phyloP scores from a whole-genome alignment of 2,113 vertebrate species.

The Podocnemis expansa region DNA sequence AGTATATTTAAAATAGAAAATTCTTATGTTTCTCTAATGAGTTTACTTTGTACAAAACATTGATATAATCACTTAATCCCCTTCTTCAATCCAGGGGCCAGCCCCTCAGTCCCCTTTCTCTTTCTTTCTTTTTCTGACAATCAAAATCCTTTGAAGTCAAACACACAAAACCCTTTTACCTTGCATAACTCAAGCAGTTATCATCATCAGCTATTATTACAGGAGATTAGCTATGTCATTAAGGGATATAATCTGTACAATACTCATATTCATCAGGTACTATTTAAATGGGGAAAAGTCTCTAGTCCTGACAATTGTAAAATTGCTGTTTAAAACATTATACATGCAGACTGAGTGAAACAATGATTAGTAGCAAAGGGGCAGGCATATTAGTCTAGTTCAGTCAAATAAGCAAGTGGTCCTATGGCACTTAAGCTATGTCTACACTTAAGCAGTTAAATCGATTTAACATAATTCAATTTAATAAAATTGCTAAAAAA shows the following conservation, averaged over 20 bases:
- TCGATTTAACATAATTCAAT: too few relatives aligned
- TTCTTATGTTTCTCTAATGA: constrained; percentile 64
- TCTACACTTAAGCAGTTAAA: too few relatives aligned
- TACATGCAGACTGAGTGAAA: neutral
- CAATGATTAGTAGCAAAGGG: too few relatives aligned
- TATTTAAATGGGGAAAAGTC: constrained; percentile 66
- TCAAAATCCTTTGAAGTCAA: constrained; percentile 46
- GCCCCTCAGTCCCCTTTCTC: constrained; percentile 32
- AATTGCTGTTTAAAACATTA: constrained; percentile 29
- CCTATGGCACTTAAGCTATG: too few relatives aligned
- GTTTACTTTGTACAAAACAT: constrained; percentile 44
- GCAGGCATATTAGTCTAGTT: too few relatives aligned
- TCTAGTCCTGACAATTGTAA: constrained; percentile 29
- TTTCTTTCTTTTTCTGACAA: constrained; percentile 29
- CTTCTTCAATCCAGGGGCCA: constrained; percentile 56
- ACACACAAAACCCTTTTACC: constrained; percentile 40
- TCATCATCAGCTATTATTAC: constrained; percentile 59
- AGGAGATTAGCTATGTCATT: constrained; percentile 74
- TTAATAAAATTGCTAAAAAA: too few relatives aligned
- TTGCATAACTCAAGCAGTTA: constrained; percentile 63
- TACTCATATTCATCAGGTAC: constrained; percentile 70
- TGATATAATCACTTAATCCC: constrained; percentile 71
- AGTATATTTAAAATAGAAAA: constrained; percentile 62
- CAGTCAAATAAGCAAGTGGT: too few relatives aligned
- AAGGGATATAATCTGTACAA: constrained; percentile 67